Percentiles rank a stretch among this genome's conserved stretches.
These are phyloP conservation scores for Hylaeus anthracinus DNA, from an alignment of 1,140 invertebrate genomes.

Conservation along the genomic window DNA sequence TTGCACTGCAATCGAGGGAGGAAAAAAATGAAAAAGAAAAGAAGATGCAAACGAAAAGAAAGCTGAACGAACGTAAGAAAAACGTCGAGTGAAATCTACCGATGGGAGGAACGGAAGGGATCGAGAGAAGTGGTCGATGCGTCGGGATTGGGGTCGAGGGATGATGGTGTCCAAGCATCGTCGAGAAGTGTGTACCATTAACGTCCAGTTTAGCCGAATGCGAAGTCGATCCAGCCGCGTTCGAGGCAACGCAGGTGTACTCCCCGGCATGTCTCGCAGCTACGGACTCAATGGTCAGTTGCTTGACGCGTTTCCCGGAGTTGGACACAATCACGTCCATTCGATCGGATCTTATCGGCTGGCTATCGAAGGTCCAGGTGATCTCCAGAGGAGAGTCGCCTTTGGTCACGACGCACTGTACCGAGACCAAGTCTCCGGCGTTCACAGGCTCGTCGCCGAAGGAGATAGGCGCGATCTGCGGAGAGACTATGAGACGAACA, in stretches of 20 bases:
- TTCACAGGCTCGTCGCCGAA: constrained; percentile 86
- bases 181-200: constrained; percentile 84
- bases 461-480: constrained; percentile 86
- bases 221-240: constrained; percentile 85
- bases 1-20: constrained; percentile 1
- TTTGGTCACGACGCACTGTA: constrained; percentile 86
- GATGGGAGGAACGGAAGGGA: background rate
- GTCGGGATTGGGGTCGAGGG: background rate
- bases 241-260: constrained; percentile 89
- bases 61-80: background rate
- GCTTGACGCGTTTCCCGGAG: constrained; percentile 82
- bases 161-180: constrained; percentile 2
- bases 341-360: constrained; percentile 70
- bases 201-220: constrained; percentile 87
- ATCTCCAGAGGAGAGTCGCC: constrained; percentile 87
- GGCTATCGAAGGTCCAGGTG: constrained; percentile 83
- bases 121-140: background rate
- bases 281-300: constrained; percentile 87
- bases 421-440: constrained; percentile 87
- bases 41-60: background rate
- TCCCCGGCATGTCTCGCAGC: constrained; percentile 88
- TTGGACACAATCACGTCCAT: constrained; percentile 76
- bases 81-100: no score
- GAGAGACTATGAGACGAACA: constrained; percentile 79
- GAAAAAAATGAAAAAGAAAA: background rate